These are phyloP conservation scores for Cetoscarus ocellatus DNA, from an alignment of 2,797 vertebrate species.

Conservation along the genomic window DNA sequence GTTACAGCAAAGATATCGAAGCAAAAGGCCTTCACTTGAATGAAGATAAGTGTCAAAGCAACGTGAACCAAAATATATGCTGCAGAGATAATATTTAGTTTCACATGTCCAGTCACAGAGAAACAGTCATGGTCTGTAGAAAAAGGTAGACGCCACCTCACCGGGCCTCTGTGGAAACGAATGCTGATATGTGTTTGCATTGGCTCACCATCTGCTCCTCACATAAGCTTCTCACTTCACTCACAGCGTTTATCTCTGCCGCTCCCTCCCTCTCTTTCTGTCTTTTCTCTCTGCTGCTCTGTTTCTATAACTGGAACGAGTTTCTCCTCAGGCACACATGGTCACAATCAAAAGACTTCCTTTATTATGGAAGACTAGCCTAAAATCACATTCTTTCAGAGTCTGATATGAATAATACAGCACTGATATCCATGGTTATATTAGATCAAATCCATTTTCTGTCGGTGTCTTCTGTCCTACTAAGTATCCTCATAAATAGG, in stretches of 20 bases:
- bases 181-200: conserved; percentile 52
- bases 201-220: conserved; percentile 64
- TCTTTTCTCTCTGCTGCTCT: conserved; percentile 25
- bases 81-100: not conserved
- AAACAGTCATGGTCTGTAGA: conserved; percentile 5
- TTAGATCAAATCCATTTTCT: conserved; percentile 10
- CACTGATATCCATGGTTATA: not conserved
- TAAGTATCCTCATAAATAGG: conserved; percentile 7
- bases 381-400: conserved; percentile 23
- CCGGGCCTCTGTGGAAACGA: conserved; percentile 41
- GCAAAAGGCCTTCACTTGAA: not conserved
- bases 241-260: conserved; percentile 27
- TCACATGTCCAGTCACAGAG: not conserved
- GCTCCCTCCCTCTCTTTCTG: conserved; percentile 15
- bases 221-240: conserved; percentile 46
- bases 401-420: conserved; percentile 19
- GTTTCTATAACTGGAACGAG: conserved; percentile 39
- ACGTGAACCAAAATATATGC: not conserved
- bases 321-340: conserved; percentile 42
- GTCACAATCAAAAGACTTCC: conserved; percentile 46
- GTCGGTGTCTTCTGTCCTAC: conserved; percentile 2
- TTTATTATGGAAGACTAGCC: conserved; percentile 38
- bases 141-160: conserved; percentile 30
- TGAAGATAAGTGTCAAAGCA: not conserved
- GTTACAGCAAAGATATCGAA: not conserved